These are phyloP conservation scores for Myotis daubentonii DNA, from an alignment of 2,797 vertebrate species.

Conservation along the genomic window DNA sequence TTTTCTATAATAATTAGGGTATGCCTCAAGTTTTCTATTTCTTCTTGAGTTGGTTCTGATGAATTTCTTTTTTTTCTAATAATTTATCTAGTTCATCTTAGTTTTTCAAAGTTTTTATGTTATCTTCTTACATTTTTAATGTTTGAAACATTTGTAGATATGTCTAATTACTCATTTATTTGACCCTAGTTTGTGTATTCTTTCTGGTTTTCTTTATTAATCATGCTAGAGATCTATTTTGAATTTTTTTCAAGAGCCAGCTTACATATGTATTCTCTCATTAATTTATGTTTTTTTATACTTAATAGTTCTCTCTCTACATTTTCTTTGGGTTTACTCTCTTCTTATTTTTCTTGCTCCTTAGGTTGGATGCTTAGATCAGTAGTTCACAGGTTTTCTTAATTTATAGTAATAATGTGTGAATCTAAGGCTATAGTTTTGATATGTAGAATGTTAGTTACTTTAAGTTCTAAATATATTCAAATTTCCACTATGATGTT, in stretches of 20 bases:
- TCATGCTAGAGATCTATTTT: neutral
- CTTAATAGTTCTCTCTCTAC: neutral
- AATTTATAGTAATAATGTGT: neutral
- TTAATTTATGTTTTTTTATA: neutral
- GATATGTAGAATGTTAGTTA: neutral
- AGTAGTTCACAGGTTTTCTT: neutral
- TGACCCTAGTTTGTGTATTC: neutral
- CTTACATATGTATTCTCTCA: neutral
- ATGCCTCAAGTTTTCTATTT: neutral
- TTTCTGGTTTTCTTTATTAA: neutral
- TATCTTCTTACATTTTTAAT: neutral
- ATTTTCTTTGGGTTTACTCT: neutral
- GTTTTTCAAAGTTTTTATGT: conserved; percentile 22
- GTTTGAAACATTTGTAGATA: neutral
- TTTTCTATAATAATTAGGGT: neutral
- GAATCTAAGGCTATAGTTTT: neutral
- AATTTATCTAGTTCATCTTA: conserved; percentile 21
- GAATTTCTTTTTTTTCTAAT: conserved; percentile 11
- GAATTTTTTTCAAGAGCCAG: neutral
- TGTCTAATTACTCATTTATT: neutral
- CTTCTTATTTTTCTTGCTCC: neutral
- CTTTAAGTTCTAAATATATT: conserved; percentile 9
- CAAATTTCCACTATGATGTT: conserved; percentile 6
- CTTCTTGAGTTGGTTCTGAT: neutral
- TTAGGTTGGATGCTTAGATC: neutral